A percentile compares a stretch with the other conserved stretches of the same genome.
These are phyloP conservation scores for Epistrophe eligans DNA, from an alignment of 2,888 invertebrate genomes.

Conservation along the genomic window DNA sequence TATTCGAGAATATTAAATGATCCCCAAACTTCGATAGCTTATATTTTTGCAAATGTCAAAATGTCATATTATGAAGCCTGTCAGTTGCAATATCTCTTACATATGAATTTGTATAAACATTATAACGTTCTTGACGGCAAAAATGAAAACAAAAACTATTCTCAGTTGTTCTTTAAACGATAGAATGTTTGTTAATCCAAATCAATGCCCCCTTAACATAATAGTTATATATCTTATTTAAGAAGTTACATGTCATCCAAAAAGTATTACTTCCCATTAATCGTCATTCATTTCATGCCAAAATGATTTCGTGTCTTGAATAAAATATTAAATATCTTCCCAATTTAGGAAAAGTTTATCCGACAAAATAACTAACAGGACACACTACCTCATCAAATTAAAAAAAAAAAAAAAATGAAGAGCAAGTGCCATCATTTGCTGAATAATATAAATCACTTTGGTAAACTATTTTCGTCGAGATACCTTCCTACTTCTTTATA, in stretches of 20 bases:
- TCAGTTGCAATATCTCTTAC: no score
- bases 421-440: slow-evolving; percentile 69
- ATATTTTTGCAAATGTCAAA: no score
- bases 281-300: background rate
- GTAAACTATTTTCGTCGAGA: slow-evolving; percentile 58
- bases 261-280: slow-evolving; percentile 10
- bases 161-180: background rate
- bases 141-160: background rate
- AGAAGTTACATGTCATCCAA: background rate
- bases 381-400: slow-evolving; percentile 51
- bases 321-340: slow-evolving; percentile 46
- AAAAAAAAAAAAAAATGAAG: slow-evolving; percentile 8
- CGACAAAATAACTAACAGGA: slow-evolving; percentile 35
- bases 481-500: background rate
- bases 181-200: background rate
- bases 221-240: background rate
- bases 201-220: background rate
- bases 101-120: no score
- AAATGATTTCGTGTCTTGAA: slow-evolving; percentile 54
- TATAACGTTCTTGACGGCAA: no score
- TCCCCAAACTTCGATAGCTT: no score
- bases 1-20: no score
- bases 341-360: slow-evolving; percentile 49
- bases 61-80: no score
- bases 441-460: slow-evolving; percentile 73